Percentiles rank a stretch among this genome's conserved stretches.
Evolutionary conservation across 2,113 vertebrate species (phyloP).

Genomic region (Varanus komodoensis): DNA sequence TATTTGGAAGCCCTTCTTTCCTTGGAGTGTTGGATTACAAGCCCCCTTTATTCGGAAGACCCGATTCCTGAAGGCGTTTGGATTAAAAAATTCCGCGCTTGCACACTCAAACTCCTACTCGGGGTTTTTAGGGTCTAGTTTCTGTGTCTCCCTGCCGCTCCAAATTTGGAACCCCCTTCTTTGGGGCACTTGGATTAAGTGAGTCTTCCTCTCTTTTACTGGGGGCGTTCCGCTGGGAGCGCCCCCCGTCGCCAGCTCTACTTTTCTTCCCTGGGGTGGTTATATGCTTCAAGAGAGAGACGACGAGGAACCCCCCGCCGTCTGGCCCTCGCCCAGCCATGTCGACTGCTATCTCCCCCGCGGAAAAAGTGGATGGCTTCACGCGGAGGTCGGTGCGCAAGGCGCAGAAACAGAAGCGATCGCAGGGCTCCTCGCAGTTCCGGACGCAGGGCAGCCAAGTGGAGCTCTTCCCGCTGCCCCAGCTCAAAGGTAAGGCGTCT

Average conservation of each 20-base stretch:
- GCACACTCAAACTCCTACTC: no score
- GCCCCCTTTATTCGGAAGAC: not conserved
- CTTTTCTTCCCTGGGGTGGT: constrained; percentile 22
- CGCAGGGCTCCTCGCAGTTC: constrained; percentile 96
- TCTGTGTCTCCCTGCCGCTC: not conserved
- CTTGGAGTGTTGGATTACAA: not conserved
- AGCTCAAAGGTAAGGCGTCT: constrained; percentile 88
- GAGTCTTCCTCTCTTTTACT: constrained; percentile 27
- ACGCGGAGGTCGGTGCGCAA: constrained; percentile 97
- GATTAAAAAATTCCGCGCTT: not conserved
- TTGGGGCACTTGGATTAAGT: not conserved
- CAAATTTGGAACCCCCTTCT: not conserved
- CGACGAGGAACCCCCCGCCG: constrained; percentile 23
- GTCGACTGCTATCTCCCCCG: constrained; percentile 89
- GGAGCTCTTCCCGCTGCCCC: constrained; percentile 92
- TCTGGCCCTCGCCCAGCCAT: constrained; percentile 58
- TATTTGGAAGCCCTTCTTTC: not conserved
- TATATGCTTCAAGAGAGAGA: constrained; percentile 67
- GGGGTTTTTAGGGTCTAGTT: not conserved
- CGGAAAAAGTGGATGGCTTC: constrained; percentile 99
- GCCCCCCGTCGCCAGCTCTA: not conserved
- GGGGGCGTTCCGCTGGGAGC: not conserved
- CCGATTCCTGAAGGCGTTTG: not conserved
- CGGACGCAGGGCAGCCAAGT: constrained; percentile 84
- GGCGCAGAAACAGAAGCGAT: constrained; percentile 92